Conservation (phyloP, 2,888 invertebrate genomes). For the Caenorhabditis sp. region DNA sequence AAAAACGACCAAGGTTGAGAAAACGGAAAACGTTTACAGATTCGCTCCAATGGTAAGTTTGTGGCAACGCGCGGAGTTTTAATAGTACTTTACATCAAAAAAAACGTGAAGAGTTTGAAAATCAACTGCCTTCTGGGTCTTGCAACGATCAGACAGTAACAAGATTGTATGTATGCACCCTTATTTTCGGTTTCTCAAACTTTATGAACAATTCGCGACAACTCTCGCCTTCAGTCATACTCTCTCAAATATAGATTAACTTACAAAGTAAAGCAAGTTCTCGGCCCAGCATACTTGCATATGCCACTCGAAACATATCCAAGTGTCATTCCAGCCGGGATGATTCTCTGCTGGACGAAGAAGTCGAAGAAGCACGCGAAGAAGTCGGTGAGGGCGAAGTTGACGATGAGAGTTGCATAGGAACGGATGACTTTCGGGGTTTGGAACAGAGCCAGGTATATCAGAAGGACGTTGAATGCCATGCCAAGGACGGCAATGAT, state of each 20-base stretch:
- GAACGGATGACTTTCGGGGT: slow-evolving; percentile 38
- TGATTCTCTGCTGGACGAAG: slow-evolving; percentile 49
- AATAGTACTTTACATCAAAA: too few relatives aligned
- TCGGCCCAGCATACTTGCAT: slow-evolving; percentile 41
- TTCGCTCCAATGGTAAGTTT: too few relatives aligned
- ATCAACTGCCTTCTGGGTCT: too few relatives aligned
- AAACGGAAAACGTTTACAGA: too few relatives aligned
- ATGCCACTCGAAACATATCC: slow-evolving; percentile 41
- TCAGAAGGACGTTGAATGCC: slow-evolving; percentile 17
- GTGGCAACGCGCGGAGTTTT: too few relatives aligned
- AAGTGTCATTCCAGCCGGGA: slow-evolving; percentile 42
- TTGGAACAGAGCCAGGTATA: slow-evolving; percentile 39
- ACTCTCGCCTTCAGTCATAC: too few relatives aligned
- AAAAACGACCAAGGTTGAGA: too few relatives aligned
- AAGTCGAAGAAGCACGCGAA: slow-evolving; percentile 41
- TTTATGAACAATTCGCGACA: too few relatives aligned
- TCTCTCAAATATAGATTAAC: slow-evolving; percentile 2
- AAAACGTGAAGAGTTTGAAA: too few relatives aligned
- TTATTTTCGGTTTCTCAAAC: too few relatives aligned
- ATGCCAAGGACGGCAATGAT: slow-evolving; percentile 39
- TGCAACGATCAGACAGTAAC: too few relatives aligned
- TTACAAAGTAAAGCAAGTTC: slow-evolving; percentile 39
- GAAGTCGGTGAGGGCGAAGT: slow-evolving; percentile 52
- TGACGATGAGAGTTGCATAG: slow-evolving; percentile 45
- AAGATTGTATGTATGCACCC: too few relatives aligned